These are phyloP conservation scores for Thryonomys swinderianus DNA, from an alignment of 2,113 vertebrate species.

Conservation along the genomic window DNA sequence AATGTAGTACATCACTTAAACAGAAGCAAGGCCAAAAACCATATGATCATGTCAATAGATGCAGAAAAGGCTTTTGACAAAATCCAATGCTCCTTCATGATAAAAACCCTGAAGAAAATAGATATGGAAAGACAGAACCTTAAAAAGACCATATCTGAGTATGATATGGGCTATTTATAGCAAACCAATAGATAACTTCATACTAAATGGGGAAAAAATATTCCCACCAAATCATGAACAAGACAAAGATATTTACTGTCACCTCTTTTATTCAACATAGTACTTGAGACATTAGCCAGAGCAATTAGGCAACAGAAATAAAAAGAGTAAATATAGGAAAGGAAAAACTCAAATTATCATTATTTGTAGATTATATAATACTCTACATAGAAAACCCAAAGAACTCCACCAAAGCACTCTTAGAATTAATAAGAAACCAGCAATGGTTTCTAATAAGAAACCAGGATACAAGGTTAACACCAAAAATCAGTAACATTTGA, in stretches of 20 bases:
- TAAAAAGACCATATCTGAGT: not conserved
- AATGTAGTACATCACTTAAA: not conserved
- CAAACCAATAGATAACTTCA: not conserved
- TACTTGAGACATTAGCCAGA: not conserved
- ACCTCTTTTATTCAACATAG: not conserved
- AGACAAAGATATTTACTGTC: not conserved
- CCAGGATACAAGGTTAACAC: not conserved
- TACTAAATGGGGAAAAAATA: not conserved
- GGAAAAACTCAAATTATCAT: not conserved
- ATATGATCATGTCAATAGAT: not conserved
- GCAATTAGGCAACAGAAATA: not conserved
- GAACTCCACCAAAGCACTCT: not conserved
- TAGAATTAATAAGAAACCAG: not conserved
- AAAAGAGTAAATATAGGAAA: not conserved
- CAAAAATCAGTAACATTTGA: not conserved
- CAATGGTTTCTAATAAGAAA: no score
- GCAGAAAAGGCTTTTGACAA: not conserved
- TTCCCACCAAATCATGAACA: not conserved
- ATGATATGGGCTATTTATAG: not conserved
- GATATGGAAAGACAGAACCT: not conserved
- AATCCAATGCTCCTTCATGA: not conserved
- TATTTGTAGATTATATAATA: not conserved
- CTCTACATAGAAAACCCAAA: not conserved
- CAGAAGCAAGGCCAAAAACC: not conserved
- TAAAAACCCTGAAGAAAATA: not conserved